Percentiles rank a stretch among this genome's conserved stretches.
Evolutionary conservation across 1,140 invertebrate genomes (phyloP).

Genomic region (Globodera ellingtonae): DNA sequence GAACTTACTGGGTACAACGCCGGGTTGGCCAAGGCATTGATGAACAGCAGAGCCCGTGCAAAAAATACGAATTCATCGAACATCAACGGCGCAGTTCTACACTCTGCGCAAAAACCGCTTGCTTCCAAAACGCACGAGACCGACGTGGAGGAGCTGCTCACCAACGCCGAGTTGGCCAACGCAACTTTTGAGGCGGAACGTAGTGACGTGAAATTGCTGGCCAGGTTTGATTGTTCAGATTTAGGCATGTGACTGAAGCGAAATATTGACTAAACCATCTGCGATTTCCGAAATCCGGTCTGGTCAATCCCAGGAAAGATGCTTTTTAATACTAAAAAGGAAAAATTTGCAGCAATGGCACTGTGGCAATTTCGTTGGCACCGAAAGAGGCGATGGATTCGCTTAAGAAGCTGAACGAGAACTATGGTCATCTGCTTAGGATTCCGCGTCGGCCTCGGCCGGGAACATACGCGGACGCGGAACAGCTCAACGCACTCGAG

Average conservation of each 20-base stretch:
- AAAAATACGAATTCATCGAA: conserved; percentile 22
- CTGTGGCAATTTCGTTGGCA: conserved; percentile 72
- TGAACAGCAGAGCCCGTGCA: conserved; percentile 42
- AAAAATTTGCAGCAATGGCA: conserved; percentile 72
- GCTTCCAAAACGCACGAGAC: conserved; percentile 84
- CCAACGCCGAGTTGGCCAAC: conserved; percentile 87
- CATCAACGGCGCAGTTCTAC: conserved; percentile 34
- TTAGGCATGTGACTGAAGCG: not conserved
- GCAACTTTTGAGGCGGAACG: conserved; percentile 77
- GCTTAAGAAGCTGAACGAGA: conserved; percentile 71
- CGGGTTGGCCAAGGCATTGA: conserved; percentile 59
- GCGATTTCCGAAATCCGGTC: conserved; percentile 71
- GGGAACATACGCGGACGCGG: conserved; percentile 50
- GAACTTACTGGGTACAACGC: conserved; percentile 58
- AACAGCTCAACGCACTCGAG: conserved; percentile 57
- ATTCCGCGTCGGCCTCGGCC: conserved; percentile 73
- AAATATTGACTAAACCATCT: conserved; percentile 31
- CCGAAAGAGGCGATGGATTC: conserved; percentile 56
- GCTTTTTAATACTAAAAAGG: no score
- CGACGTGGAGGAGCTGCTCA: conserved; percentile 90
- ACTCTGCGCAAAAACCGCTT: conserved; percentile 24
- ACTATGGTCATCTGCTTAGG: conserved; percentile 73
- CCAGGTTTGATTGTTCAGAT: conserved; percentile 34
- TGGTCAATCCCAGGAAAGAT: no score
- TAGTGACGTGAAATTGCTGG: conserved; percentile 48